Base-by-base conservation (phyloP, 2,888 invertebrate species). In the Nebria brevicollis region DNA sequence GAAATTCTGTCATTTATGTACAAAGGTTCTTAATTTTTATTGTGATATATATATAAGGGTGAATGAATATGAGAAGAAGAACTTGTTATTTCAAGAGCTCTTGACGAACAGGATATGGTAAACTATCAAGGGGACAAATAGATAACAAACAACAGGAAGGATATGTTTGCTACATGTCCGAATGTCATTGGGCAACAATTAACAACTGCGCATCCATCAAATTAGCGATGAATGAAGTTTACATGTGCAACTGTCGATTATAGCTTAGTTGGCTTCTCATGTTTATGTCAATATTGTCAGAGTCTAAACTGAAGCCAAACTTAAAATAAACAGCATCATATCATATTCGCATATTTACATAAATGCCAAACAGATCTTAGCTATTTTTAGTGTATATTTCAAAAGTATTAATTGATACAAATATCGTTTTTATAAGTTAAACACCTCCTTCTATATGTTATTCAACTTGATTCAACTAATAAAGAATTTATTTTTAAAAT, bases 121-220 rank as follows among this genome's bases (percentile, higher is more conserved):
- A 8, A 13, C 54, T 54, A 54, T 2, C 54, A 54, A 54, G 54
- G 54, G 54, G 64, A 77, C 68, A 70, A 64, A 70, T 70, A 77
- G 77, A 77, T 70, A 77, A 70, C 77, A 77, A 77, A 70, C 77
- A 77, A n/a, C 76, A 43, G 43, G 54, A 77, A 70, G 77, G 54
- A 72, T 70, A 42, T 77, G 77, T 72, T 77, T 77, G 77, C 70
- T 77, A 72, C 77, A 72, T 64, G 77, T 77, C 65, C 77, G 25
- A 68, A 72, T 84, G 84, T 84, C 83, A 84, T 83, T 83, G 83
- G 83, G 82, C 84, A 82, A 83, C 84, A 84, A 84, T 84, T 84
- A 84, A 83, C 2, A 54, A 54, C 54, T 82, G 82, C 84, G 84
- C 84, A 85, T 85, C 85, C 84, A 85, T 85, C 85, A 85, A 83